phyloP scores from a whole-genome alignment of 1,140 invertebrate species.

The Calosoma granatense region DNA sequence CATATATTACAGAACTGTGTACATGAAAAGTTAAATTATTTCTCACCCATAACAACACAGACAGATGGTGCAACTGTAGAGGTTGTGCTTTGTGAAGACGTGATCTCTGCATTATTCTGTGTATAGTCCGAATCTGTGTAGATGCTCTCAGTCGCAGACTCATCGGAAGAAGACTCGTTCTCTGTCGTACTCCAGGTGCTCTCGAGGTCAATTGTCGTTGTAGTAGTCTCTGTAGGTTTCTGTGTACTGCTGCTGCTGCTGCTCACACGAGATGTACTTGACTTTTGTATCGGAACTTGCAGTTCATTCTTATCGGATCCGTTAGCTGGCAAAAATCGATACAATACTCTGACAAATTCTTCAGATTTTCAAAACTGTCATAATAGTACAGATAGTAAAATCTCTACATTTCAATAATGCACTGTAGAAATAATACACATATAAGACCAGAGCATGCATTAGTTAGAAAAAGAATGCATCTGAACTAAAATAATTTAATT shows the following conservation, averaged over 20 bases:
- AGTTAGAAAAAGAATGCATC: no score
- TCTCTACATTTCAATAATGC: no score
- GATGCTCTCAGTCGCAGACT: not conserved
- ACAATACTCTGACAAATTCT: no score
- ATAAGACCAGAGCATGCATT: no score
- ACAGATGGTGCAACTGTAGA: conserved; percentile 15
- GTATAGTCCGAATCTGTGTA: conserved; percentile 9
- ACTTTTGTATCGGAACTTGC: not conserved
- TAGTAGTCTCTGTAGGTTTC: not conserved
- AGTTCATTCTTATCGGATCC: not conserved
- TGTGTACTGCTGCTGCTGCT: conserved; percentile 1
- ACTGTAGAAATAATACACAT: no score
- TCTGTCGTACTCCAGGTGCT: not conserved
- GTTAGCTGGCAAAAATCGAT: conserved; percentile 18
- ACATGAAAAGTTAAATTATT: not conserved
- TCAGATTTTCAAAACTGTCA: no score
- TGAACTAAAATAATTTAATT: no score
- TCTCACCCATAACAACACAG: conserved; percentile 25
- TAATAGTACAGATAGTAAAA: no score
- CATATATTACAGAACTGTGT: no score
- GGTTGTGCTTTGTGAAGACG: conserved; percentile 11
- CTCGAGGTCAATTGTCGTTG: not conserved
- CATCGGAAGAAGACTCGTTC: not conserved
- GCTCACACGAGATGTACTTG: not conserved
- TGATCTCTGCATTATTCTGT: conserved; percentile 9